Conservation (phyloP, 1,140 invertebrate genomes). For the Conus betulinus region DNA sequence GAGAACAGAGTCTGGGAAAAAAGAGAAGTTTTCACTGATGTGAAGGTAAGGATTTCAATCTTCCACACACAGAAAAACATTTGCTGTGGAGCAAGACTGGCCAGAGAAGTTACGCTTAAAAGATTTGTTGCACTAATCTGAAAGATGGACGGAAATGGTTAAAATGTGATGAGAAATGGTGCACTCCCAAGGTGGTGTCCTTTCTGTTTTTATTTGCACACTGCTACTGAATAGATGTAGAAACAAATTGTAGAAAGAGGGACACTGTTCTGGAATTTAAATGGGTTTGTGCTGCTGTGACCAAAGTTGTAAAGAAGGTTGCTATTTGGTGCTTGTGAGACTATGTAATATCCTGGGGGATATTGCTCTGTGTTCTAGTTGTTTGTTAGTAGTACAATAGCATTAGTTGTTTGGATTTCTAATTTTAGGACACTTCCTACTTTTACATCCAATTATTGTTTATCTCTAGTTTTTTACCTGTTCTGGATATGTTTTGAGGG, state of each 20-base stretch:
- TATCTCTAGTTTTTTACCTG: background rate
- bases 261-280: background rate
- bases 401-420: background rate
- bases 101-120: no score
- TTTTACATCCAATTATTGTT: background rate
- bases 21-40: no score
- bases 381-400: background rate
- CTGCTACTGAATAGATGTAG: no score
- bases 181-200: no score
- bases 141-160: no score
- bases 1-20: no score
- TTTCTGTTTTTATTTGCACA: background rate
- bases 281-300: background rate
- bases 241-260: background rate
- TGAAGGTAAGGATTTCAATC: no score
- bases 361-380: slow-evolving; percentile 29
- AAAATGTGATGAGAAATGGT: no score
- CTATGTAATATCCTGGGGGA: slow-evolving; percentile 62
- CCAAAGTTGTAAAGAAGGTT: background rate
- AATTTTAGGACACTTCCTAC: background rate
- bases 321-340: slow-evolving; percentile 63
- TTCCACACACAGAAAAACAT: no score
- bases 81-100: no score
- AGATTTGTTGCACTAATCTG: no score
- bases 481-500: background rate